Evolutionary conservation across 2,797 vertebrate species (phyloP).

Genomic region (Rhabdomys pumilio): DNA sequence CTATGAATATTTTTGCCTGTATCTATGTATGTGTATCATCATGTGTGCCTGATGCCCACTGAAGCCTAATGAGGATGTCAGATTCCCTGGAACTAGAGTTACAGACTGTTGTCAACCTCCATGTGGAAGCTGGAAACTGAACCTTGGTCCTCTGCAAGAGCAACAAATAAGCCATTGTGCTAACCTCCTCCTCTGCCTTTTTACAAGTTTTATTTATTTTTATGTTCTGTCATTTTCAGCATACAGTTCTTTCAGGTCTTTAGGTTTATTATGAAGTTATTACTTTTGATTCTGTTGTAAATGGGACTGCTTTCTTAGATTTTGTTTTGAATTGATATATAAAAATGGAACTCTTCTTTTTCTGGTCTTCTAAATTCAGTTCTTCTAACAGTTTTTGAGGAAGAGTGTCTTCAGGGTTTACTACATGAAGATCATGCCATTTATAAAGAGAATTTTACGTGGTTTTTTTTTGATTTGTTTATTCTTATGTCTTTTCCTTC

Average conservation of each 20-base stretch:
- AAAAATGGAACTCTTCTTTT: not conserved
- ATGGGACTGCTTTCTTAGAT: not conserved
- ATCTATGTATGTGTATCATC: not conserved
- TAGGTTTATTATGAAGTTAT: not conserved
- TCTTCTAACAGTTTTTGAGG: not conserved
- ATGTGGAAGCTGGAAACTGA: not conserved
- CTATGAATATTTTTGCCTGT: not conserved
- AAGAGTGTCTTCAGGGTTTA: not conserved
- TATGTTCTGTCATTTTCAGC: not conserved
- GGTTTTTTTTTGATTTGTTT: not conserved
- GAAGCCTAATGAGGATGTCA: not conserved
- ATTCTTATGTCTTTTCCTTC: not conserved
- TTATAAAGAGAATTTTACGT: not conserved
- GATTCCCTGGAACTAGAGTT: not conserved
- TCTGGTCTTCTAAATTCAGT: not conserved
- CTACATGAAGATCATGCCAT: not conserved
- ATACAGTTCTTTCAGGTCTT: not conserved
- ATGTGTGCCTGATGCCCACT: not conserved
- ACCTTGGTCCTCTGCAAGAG: not conserved
- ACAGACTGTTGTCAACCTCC: not conserved
- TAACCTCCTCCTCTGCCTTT: not conserved
- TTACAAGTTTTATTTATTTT: not conserved
- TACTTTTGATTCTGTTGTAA: not conserved
- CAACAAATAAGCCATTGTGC: not conserved
- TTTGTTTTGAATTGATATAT: not conserved